Conservation (phyloP, 2,113 vertebrate species). For the Brienomyrus brachyistius region DNA sequence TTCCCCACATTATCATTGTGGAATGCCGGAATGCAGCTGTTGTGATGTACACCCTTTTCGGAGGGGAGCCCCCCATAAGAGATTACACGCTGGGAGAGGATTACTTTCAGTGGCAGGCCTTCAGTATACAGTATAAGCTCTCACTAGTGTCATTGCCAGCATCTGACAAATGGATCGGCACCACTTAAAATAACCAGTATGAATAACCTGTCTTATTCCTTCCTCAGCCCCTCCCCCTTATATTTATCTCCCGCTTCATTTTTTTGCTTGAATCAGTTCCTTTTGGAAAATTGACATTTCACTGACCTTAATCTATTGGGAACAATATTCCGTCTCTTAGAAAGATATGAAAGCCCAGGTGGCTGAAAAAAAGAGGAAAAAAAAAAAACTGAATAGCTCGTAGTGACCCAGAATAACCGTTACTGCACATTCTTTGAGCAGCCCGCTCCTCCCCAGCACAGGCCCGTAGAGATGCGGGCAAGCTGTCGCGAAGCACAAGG, state of each 20-base stretch:
- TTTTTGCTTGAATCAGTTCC: neutral
- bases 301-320: neutral
- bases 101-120: neutral
- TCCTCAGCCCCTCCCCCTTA: neutral
- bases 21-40: neutral
- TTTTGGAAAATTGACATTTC: conserved; percentile 1
- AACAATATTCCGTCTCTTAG: neutral
- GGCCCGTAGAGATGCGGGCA: neutral
- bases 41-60: neutral
- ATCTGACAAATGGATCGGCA: neutral
- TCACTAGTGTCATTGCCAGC: neutral
- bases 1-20: neutral
- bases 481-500: neutral
- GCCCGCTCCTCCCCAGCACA: neutral
- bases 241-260: neutral
- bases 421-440: neutral
- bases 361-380: neutral
- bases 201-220: neutral
- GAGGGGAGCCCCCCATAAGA: neutral
- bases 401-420: neutral
- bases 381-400: neutral
- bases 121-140: neutral
- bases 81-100: neutral
- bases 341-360: neutral
- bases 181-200: conserved; percentile 1